Conservation (phyloP, 2,113 vertebrate species). For the Erpornis zantholeuca region DNA sequence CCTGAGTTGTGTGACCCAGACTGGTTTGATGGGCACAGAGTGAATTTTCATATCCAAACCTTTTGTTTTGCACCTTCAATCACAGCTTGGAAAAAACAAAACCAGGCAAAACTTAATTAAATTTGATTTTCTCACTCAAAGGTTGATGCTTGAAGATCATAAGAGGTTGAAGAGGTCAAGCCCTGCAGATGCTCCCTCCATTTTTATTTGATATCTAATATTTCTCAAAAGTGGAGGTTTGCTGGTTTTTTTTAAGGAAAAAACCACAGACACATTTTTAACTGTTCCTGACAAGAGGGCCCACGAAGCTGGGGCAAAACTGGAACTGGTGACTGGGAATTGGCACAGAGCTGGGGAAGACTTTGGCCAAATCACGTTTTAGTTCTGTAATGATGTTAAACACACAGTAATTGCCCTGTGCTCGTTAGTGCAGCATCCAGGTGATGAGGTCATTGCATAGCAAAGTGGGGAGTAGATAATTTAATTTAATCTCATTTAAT, state of each 20-base stretch:
- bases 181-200: background rate
- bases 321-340: background rate
- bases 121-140: background rate
- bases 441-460: background rate
- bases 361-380: background rate
- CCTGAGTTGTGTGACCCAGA: rapidly evolving
- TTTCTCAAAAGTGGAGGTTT: background rate
- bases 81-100: background rate
- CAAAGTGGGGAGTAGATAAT: background rate
- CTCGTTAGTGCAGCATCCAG: background rate
- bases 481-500: background rate
- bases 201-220: background rate
- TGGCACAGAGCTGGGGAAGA: background rate
- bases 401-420: background rate
- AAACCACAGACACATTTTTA: background rate
- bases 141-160: background rate
- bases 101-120: background rate
- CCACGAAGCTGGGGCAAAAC: background rate
- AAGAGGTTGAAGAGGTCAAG: background rate
- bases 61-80: background rate
- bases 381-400: background rate
- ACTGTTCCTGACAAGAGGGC: background rate
- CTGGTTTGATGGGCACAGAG: background rate
- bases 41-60: background rate
- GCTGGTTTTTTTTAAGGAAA: background rate